These are phyloP conservation scores for Telmatochromis sp. DNA, from an alignment of 2,113 vertebrate species.

Conservation along the genomic window DNA sequence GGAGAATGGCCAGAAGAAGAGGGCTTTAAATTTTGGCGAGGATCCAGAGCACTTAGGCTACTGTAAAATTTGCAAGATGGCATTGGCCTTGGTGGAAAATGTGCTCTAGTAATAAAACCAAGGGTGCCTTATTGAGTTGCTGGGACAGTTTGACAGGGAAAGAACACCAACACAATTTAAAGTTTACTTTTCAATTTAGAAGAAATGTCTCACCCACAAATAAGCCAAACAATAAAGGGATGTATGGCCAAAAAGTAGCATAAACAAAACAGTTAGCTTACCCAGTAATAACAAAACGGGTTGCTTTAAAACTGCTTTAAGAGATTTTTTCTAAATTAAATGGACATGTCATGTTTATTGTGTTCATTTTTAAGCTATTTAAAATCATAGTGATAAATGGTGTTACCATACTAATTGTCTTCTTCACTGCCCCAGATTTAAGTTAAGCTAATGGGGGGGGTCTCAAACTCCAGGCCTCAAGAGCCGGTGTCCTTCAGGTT, in stretches of 20 bases:
- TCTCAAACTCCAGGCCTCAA: neutral
- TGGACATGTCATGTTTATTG: neutral
- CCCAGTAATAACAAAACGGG: neutral
- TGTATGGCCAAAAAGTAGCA: neutral
- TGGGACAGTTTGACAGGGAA: neutral
- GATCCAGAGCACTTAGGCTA: neutral
- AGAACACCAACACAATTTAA: neutral
- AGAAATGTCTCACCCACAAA: neutral
- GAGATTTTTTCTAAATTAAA: neutral
- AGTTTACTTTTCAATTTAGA: neutral
- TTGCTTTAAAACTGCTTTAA: neutral
- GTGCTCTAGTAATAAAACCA: neutral
- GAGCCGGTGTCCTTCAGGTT: accelerated
- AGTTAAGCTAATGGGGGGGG: neutral
- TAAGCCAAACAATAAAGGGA: neutral
- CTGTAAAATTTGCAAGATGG: neutral
- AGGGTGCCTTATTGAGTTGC: neutral
- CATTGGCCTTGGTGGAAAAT: neutral
- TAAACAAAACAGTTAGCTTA: neutral
- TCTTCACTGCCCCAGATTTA: neutral
- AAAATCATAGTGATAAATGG: neutral
- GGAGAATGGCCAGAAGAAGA: neutral
- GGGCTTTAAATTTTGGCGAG: neutral
- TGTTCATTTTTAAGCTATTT: neutral
- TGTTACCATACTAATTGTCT: neutral